Evolutionary conservation across 2,888 invertebrate genomes (phyloP), one percentile per base, ranked within the genome.

Genomic region (Serrognathus titanus): DNA sequence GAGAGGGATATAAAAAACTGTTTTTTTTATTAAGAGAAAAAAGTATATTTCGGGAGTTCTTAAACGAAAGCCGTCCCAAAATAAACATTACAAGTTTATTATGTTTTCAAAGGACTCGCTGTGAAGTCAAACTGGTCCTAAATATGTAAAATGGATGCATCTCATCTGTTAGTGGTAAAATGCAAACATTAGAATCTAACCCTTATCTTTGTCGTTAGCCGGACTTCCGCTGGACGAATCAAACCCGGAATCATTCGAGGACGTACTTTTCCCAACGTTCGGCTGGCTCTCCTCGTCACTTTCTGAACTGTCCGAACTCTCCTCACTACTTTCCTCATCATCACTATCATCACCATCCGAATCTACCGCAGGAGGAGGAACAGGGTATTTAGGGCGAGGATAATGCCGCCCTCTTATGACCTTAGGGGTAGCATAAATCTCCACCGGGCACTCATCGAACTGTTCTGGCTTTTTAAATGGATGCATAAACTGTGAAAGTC

Each of bases 171-270:
- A 31, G 24, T 31, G 40, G 7, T 31, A 3, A 31, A 31, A 6
- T 6, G 24, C 6, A 31, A 31, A 54, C 45, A 70, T 80, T 78
- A 78, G 79, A 78, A 69, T 72, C 72, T 78, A 81, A 85, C 85
- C 85, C 81, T 84, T 83, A 75, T 82, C 82, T 59, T 81, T 82
- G 69, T 79, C 80, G 52, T 83, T 84, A 63, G 85, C 83, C 56
- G 85, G 85, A 67, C 85, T 85, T 59, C 83, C 81, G 54, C 85
- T 85, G 48, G 86, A 85, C 57, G 77, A 83, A 75, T 90, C 90
- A 76, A 92, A 90, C 64, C 92, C 91, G 57, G 92, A 92, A 79
- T 92, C 92, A 76, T 89, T 89, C 68, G 91, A 91, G 69, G 89
- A 88, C 60, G 89, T 90, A 55, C 88, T 88, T 77, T 83, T 81